Evolutionary conservation across 1,140 invertebrate species (phyloP).

Genomic region (Gonioctena quinquepunctata): DNA sequence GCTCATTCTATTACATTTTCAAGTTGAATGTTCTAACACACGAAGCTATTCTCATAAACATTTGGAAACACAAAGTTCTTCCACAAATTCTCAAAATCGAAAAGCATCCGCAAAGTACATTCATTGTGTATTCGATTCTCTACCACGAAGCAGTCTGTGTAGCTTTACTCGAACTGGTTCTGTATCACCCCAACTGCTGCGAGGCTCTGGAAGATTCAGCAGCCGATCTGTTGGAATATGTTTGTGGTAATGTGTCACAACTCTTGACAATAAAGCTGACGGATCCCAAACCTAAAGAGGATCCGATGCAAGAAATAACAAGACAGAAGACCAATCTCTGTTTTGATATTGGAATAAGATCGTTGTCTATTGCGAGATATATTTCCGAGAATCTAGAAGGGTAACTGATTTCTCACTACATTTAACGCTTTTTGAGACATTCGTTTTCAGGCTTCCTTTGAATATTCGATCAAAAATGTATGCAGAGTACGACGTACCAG

Average conservation of each 20-base stretch:
- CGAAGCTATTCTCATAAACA: slow-evolving; percentile 74
- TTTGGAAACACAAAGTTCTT: slow-evolving; percentile 78
- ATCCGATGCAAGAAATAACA: slow-evolving; percentile 62
- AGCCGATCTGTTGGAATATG: slow-evolving; percentile 77
- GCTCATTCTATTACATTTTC: no score
- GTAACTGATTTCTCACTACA: slow-evolving; percentile 24
- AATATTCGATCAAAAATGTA: slow-evolving; percentile 67
- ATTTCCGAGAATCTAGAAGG: slow-evolving; percentile 57
- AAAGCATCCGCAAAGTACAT: slow-evolving; percentile 67
- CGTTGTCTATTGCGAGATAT: slow-evolving; percentile 71
- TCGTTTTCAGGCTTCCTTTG: slow-evolving; percentile 61
- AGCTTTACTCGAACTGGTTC: slow-evolving; percentile 72
- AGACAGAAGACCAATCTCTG: slow-evolving; percentile 67
- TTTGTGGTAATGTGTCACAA: slow-evolving; percentile 55
- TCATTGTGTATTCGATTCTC: slow-evolving; percentile 68
- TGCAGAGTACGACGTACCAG: slow-evolving; percentile 71
- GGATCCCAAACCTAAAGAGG: slow-evolving; percentile 56
- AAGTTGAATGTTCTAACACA: slow-evolving; percentile 71
- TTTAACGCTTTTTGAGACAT: no score
- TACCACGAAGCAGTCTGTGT: slow-evolving; percentile 59
- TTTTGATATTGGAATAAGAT: slow-evolving; percentile 73
- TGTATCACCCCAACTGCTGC: slow-evolving; percentile 73
- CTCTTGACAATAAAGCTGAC: slow-evolving; percentile 45
- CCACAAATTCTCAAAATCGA: slow-evolving; percentile 70
- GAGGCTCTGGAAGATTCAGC: slow-evolving; percentile 69